Percentiles rank a stretch among this genome's conserved stretches.
Conservation (phyloP, 1,140 invertebrate species). For the Teleopsis dalmanni region DNA sequence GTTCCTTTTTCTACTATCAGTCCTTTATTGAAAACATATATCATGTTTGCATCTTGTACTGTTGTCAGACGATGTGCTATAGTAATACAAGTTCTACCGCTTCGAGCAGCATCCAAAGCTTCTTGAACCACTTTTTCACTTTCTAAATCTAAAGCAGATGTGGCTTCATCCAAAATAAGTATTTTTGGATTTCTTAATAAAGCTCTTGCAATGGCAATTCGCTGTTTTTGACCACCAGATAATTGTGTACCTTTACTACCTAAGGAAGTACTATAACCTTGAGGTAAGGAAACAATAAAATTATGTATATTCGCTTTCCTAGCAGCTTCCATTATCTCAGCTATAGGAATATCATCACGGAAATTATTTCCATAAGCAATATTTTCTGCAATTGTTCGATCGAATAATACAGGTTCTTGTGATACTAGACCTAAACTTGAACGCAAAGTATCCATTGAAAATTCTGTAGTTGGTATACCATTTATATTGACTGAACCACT, state of each 20-base stretch:
- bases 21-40: slow-evolving; percentile 60
- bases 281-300: slow-evolving; percentile 72
- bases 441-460: slow-evolving; percentile 53
- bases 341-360: slow-evolving; percentile 53
- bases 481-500: slow-evolving; percentile 49
- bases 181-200: slow-evolving; percentile 67
- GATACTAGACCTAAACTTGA: slow-evolving; percentile 66
- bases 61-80: slow-evolving; percentile 68
- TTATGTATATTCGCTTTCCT: slow-evolving; percentile 79
- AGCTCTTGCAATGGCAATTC: slow-evolving; percentile 75
- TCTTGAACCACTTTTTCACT: slow-evolving; percentile 68
- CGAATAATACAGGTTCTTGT: slow-evolving; percentile 81
- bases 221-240: slow-evolving; percentile 73
- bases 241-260: slow-evolving; percentile 65
- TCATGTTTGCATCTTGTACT: slow-evolving; percentile 54
- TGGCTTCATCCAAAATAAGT: slow-evolving; percentile 76
- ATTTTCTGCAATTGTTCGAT: slow-evolving; percentile 76
- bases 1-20: slow-evolving; percentile 61
- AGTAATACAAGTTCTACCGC: slow-evolving; percentile 65
- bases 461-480: slow-evolving; percentile 42
- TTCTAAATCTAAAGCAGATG: slow-evolving; percentile 75
- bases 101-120: slow-evolving; percentile 56
- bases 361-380: slow-evolving; percentile 79
- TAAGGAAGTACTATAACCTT: slow-evolving; percentile 68
- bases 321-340: slow-evolving; percentile 74